Evolutionary conservation across 23 tunicate genomes (phyloP).

Genomic region (Ascidia mentula): DNA sequence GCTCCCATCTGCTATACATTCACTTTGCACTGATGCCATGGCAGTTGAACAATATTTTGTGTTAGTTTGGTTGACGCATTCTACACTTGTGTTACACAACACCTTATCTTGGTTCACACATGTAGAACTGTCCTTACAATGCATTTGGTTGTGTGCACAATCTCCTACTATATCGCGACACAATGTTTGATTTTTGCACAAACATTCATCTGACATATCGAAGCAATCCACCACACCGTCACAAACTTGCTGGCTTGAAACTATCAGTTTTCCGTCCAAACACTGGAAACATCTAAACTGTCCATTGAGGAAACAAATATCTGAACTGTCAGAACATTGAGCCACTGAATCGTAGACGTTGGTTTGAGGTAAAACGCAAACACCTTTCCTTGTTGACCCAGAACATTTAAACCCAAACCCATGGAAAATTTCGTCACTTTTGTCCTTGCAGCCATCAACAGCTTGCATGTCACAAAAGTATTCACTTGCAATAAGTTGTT

Average conservation of each 20-base stretch:
- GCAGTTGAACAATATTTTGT: background rate
- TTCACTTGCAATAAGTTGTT: background rate
- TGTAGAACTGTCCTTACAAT: background rate
- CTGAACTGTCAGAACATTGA: background rate
- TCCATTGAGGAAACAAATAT: background rate
- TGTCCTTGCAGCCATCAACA: background rate
- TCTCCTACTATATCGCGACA: background rate
- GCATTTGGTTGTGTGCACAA: background rate
- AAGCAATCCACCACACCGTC: background rate
- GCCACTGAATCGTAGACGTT: constrained; percentile 4
- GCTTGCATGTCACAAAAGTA: background rate
- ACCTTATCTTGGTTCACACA: background rate
- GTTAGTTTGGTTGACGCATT: background rate
- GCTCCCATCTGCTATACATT: too few species aligned
- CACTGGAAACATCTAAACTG: constrained; percentile 7
- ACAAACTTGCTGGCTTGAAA: background rate
- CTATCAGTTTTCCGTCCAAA: background rate
- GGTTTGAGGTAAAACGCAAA: constrained; percentile 1
- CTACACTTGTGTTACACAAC: background rate
- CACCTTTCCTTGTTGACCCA: background rate
- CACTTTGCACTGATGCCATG: too few species aligned
- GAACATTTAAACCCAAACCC: constrained; percentile 3
- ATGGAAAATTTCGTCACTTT: background rate
- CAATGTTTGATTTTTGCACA: background rate
- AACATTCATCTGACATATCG: constrained; percentile 6